Base-by-base conservation (phyloP, 1,140 invertebrate genomes). In the Trachymyrmex cornetzi region DNA sequence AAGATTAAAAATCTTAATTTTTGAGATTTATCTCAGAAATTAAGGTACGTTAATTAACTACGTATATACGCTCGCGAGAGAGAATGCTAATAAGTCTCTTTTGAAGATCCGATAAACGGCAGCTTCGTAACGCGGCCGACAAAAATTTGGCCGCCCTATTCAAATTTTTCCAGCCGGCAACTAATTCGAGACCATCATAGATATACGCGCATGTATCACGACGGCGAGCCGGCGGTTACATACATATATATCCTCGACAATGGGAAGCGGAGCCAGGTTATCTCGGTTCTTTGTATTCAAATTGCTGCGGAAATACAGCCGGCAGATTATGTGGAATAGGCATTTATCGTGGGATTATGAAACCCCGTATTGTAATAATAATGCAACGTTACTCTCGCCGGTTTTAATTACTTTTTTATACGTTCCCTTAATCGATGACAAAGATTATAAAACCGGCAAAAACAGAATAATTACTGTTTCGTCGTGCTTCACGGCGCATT, bases 241-340 rank as follows among this genome's bases (percentile, higher is more conserved):
- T 86, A 69, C 55, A 77, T 88, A 89, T 69, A 88, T 67, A 61
- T 79, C 61, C 57, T 14, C 87, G 87, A 89, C 88, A 89, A 89
- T 89, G 87, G 82, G 72, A 89, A 57, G 82, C 79, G 77, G 38
- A 69, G 87, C 82, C 77, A 61, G 64, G 88, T 90, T 90, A 90
- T 90, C 88, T 87, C 88, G 88, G 88, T 89, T 90, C 88, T 90
- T 90, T 90, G 88, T 90, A 90, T 90, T 90, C 88, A 90, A 90
- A 90, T 89, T 90, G 84, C 72, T 63, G 77, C 88, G 59, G 87
- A 82, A 90, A 89, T 80, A 89, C 77, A 81, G 71, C 77, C 61
- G 77, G 57, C 88, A 90, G 88, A 90, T 90, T 90, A 90, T 63
- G 84, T 59, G 71, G 77, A 89, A 90, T 87, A 86, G 88, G 55